Evolutionary conservation across 2,797 vertebrate species (phyloP).

Genomic region (Rhynchotus rufescens): DNA sequence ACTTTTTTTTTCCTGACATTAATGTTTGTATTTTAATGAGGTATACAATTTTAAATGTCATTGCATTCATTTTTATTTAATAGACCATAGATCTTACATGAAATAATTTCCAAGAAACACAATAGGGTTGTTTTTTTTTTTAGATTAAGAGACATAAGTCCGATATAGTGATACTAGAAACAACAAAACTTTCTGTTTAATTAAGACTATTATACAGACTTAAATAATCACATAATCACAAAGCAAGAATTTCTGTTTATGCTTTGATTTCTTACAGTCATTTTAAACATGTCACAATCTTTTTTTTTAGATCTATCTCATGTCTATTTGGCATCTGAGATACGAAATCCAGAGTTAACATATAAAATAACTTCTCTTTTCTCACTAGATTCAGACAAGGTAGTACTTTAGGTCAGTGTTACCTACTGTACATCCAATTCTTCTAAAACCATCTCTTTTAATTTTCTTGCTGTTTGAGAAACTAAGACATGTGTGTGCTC

Average conservation of each 20-base stretch:
- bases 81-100: not conserved
- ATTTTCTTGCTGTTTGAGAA: slow-evolving; percentile 35
- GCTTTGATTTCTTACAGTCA: not conserved
- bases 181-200: slow-evolving; percentile 18
- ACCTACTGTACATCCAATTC: not conserved
- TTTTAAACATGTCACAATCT: not conserved
- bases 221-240: slow-evolving; percentile 16
- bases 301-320: not conserved
- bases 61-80: not conserved
- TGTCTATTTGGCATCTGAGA: not conserved
- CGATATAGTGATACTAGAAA: not conserved
- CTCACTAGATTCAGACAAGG: not conserved
- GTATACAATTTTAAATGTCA: not conserved
- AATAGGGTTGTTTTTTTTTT: not conserved
- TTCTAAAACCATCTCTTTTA: not conserved
- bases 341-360: not conserved
- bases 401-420: not conserved
- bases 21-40: not conserved
- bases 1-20: not conserved
- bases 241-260: not conserved
- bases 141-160: not conserved
- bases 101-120: slow-evolving; percentile 23
- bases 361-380: not conserved
- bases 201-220: not conserved
- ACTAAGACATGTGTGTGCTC: slow-evolving; percentile 37